Base-by-base conservation (phyloP, 2,797 vertebrate genomes). In the Pitangus sulphuratus region DNA sequence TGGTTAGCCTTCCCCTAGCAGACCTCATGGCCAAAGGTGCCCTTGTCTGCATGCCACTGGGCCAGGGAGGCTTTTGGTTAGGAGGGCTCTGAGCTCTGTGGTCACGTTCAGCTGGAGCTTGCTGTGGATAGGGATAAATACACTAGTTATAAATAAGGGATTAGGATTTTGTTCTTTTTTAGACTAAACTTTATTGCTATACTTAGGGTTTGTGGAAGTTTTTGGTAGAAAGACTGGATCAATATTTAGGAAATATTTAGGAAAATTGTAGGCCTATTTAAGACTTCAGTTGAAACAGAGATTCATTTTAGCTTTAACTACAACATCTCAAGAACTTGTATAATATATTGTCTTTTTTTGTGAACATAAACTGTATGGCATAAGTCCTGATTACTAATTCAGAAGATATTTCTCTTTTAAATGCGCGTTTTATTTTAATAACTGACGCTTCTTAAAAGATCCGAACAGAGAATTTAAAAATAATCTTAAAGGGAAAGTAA, bases 31-130 rank as follows among this genome's bases (percentile, higher is more conserved):
- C 33, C 72, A 16, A 6, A 12, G 3, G 0, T 18, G 37, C 25
- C 48, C 14, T 7, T 1, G 2, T 44, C 58, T 18, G 12, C 1
- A 6, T 5, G 11, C 24, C 0, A 1, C 15, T 8, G 53, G 47
- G 42, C 2, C 15, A 5, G 44, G 40, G 7, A 2, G n/a, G 15
- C 11, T 8, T 17, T 40, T 19, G 7, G 3, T 4, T 11, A 16
- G 31, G 10, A 11, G 54, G 44, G 44, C 20, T 39, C 2, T 39
- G 19, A 15, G 78, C 42, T 65, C 76, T 9, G 20, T 19, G 18
- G 3, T 28, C 2, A 0, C 2, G 5, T 18, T 40, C 62, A 40
- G 28, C 45, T 12, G 31, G 31, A 51, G 45, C 30, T 48, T 31
- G 39, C 58, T 64, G 30, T n/a, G 72, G 8, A 3, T 2, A 20